Conservation (phyloP, 2,113 vertebrate genomes). For the Anthoscopus minutus region DNA sequence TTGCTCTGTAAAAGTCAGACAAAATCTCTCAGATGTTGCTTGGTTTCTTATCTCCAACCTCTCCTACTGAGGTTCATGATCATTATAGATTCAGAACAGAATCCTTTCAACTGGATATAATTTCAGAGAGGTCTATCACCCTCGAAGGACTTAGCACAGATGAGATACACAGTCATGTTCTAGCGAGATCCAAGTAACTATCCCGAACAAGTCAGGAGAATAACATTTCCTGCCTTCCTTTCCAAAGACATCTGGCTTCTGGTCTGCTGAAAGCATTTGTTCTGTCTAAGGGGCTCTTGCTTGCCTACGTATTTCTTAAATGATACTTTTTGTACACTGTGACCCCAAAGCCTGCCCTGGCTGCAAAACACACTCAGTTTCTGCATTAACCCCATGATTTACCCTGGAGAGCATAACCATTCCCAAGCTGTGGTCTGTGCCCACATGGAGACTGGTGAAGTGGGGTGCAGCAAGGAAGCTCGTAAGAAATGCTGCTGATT, state of each 20-base stretch:
- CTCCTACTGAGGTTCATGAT: not conserved
- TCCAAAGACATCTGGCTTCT: not conserved
- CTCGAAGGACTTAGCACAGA: not conserved
- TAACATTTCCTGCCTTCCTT: constrained; percentile 14
- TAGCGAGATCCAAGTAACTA: not conserved
- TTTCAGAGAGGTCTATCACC: not conserved
- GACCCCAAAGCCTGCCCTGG: not conserved
- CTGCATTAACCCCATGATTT: not conserved
- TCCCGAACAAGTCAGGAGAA: not conserved
- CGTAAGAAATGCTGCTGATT: not conserved
- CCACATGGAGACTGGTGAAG: not conserved
- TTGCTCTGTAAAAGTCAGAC: not conserved
- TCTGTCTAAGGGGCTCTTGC: not conserved
- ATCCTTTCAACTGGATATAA: not conserved
- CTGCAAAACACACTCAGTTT: not conserved
- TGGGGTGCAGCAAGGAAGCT: not conserved
- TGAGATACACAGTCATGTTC: not conserved
- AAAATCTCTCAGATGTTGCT: not conserved
- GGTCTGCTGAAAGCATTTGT: not conserved
- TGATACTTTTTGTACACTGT: not conserved
- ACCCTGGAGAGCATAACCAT: not conserved
- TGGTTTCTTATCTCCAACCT: not conserved
- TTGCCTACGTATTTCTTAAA: not conserved
- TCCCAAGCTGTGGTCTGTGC: not conserved
- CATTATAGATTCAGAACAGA: not conserved